phyloP scores from a whole-genome alignment of 2,888 invertebrate genomes.

The Ormyrus nitidulus region DNA sequence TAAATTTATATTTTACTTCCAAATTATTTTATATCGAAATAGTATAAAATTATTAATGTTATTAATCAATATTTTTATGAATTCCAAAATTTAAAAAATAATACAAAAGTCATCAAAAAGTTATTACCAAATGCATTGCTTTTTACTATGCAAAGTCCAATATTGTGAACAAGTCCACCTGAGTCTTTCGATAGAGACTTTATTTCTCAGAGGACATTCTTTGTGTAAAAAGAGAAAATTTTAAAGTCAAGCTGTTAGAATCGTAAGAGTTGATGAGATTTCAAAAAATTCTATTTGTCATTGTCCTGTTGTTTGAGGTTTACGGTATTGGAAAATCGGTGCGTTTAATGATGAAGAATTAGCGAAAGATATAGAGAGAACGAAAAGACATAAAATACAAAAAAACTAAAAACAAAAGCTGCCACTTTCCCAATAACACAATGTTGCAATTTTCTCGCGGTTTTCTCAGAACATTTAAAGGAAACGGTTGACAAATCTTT shows the following conservation, averaged over 20 bases:
- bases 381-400: background rate
- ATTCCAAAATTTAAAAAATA: too few relatives aligned
- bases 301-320: constrained; percentile 46
- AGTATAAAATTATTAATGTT: background rate
- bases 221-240: constrained; percentile 40
- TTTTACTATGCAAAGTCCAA: constrained; percentile 19
- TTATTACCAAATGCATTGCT: background rate
- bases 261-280: constrained; percentile 53
- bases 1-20: background rate
- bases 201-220: constrained; percentile 20
- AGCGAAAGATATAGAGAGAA: background rate
- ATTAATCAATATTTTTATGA: too few relatives aligned
- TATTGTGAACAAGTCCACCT: constrained; percentile 26
- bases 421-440: constrained; percentile 27
- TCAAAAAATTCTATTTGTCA: constrained; percentile 53
- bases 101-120: background rate
- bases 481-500: background rate
- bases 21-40: background rate
- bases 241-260: constrained; percentile 51
- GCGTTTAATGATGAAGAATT: constrained; percentile 20
- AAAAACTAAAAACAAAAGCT: constrained; percentile 18
- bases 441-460: constrained; percentile 11
- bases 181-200: constrained; percentile 40
- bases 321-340: constrained; percentile 42
- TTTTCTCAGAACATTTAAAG: background rate